These are phyloP conservation scores for Aix galericulata DNA, from an alignment of 2,113 vertebrate genomes.

Conservation along the genomic window DNA sequence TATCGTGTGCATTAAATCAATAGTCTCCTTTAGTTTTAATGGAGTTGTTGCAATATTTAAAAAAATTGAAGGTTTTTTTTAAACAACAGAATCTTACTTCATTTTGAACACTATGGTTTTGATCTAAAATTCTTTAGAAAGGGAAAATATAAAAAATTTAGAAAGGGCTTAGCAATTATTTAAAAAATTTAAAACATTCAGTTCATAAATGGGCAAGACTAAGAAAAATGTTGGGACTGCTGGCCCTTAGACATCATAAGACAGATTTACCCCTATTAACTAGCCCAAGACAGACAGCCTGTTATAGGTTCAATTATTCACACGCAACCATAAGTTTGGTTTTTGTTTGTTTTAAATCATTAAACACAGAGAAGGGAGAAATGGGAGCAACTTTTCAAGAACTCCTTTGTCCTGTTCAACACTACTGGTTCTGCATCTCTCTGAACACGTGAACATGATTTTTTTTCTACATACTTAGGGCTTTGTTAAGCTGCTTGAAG, in stretches of 20 bases:
- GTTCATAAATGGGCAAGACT: background rate
- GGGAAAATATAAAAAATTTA: background rate
- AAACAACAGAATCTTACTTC: background rate
- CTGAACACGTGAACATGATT: background rate
- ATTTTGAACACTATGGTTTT: background rate
- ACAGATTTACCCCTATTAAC: background rate
- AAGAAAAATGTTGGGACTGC: background rate
- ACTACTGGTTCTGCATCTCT: background rate
- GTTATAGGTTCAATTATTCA: background rate
- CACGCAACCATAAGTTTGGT: background rate
- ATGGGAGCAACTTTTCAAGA: background rate
- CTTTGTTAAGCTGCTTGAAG: background rate
- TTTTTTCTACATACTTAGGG: background rate
- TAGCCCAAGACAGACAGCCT: background rate
- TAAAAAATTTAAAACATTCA: background rate
- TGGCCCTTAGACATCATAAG: background rate
- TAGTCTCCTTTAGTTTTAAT: slow-evolving; percentile 7
- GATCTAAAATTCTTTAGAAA: background rate
- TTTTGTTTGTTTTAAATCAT: background rate
- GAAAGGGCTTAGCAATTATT: background rate
- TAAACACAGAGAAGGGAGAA: fast-evolving
- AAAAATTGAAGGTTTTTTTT: background rate
- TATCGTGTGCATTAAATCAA: slow-evolving; percentile 24
- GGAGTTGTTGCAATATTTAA: background rate
- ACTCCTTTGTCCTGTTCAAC: background rate